Base-by-base conservation (phyloP, 2,113 vertebrate species). In the Dromas ardeola region DNA sequence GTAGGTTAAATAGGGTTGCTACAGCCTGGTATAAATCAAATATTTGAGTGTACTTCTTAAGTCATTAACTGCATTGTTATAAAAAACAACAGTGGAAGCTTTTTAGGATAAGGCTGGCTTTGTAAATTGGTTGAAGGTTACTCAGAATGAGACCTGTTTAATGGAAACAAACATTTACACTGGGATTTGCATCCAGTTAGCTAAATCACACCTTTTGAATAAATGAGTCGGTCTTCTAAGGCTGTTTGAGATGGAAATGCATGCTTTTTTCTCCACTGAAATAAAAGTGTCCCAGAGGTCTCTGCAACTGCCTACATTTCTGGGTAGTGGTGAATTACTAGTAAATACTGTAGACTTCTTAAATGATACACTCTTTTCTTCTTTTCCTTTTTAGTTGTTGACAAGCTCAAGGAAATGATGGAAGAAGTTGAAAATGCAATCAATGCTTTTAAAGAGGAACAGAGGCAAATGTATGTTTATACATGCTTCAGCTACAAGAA, bases 391-490 rank as follows among this genome's bases (percentile, higher is more conserved):
- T 73, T 45, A 99, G 99, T 99, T 98, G 98, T 99, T 96, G 98
- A 99, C 91, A 99, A 98, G 95, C 98, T 99, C 43, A 98, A 98
- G 97, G 98, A 99, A 97, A 98, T 99, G 94, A 99, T 99, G 99
- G 98, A 98, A 89, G 99, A 99, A 96, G 97, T 98, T 96, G 99
- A 99, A 98, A 98, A 97, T 87, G 98, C 98, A 69, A 98, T 99
- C 81, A 98, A 86, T 88, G 86, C 93, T 86, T 98, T 99, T 87
- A 99, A 99, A 97, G 98, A 99, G 97, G 98, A 99, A 21, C 98
- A 99, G 85, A 98, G 98, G 23, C 97, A 97, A 90, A 98, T 98
- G 99, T 99, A 99, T 95, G 96, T 96, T 91, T 96, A 70, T 79
- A 21, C 6, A 10, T 70, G 22, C 25, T 90, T 95, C 34, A 53